Evolutionary conservation across 53 echinoderm and acorn worm genomes (phyloP).

Genomic region (Arbacia lixula): DNA sequence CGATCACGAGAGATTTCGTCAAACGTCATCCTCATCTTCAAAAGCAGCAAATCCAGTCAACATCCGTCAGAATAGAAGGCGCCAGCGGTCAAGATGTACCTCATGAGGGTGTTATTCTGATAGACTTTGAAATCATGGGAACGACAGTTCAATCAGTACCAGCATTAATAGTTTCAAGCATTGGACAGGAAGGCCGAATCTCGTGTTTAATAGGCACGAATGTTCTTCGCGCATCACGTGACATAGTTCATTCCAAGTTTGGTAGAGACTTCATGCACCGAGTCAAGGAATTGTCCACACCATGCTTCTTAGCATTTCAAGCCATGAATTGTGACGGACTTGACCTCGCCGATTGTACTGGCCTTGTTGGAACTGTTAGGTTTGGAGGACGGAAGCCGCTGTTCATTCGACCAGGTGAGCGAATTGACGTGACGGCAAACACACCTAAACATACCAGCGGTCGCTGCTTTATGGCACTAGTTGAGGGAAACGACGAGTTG

Average conservation of each 20-base stretch:
- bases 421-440: not conserved
- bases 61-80: constrained; percentile 8
- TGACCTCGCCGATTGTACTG: constrained; percentile 13
- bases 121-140: not conserved
- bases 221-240: constrained; percentile 3
- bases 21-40: not conserved
- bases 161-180: not conserved
- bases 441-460: no score
- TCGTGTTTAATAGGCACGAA: constrained; percentile 42
- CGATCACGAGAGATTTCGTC: not conserved
- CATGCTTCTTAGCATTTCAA: constrained; percentile 11
- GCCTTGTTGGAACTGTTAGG: not conserved
- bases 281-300: not conserved
- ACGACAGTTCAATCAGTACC: not conserved
- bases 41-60: not conserved
- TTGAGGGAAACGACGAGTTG: no score
- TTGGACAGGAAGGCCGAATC: not conserved
- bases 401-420: not conserved
- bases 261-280: constrained; percentile 3
- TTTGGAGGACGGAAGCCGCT: constrained; percentile 1
- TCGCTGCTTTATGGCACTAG: no score
- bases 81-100: constrained; percentile 45
- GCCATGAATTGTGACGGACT: constrained; percentile 18
- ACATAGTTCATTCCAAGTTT: not conserved
- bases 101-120: not conserved